Conservation (phyloP, 2,888 invertebrate species). For the Pteria penguin region DNA sequence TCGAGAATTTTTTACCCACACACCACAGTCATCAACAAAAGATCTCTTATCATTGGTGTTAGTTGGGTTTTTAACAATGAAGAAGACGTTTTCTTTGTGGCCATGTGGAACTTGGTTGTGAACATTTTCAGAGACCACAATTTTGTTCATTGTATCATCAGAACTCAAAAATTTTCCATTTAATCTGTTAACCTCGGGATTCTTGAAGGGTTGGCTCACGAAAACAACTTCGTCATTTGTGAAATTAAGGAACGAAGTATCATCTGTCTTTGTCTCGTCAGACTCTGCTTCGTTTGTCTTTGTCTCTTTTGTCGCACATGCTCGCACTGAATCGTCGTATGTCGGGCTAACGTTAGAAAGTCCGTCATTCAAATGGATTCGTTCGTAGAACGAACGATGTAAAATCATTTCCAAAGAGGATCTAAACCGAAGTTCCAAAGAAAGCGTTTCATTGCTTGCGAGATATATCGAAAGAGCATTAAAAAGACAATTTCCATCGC, state of each 20-base stretch:
- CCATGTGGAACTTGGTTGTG: no score
- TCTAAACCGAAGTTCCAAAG: not conserved
- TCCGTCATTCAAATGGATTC: not conserved
- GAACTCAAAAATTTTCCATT: not conserved
- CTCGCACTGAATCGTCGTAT: not conserved
- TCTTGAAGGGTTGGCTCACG: no score
- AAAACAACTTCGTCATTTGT: no score
- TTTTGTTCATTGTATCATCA: no score
- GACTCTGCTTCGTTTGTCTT: not conserved
- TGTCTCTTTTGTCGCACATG: not conserved
- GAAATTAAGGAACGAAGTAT: not conserved
- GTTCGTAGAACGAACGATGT: not conserved
- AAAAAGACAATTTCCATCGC: constrained; percentile 11
- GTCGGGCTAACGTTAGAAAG: not conserved
- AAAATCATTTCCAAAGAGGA: constrained; percentile 7
- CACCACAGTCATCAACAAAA: no score
- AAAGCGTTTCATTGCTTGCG: not conserved
- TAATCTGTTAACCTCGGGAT: no score
- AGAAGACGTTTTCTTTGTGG: no score
- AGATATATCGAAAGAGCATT: constrained; percentile 1
- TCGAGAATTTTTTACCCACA: no score
- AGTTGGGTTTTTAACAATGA: no score
- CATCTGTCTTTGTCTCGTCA: not conserved
- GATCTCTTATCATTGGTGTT: constrained; percentile 1
- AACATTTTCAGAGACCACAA: no score